These are phyloP conservation scores for Idaea straminata DNA, from an alignment of 2,888 invertebrate species.

Conservation along the genomic window DNA sequence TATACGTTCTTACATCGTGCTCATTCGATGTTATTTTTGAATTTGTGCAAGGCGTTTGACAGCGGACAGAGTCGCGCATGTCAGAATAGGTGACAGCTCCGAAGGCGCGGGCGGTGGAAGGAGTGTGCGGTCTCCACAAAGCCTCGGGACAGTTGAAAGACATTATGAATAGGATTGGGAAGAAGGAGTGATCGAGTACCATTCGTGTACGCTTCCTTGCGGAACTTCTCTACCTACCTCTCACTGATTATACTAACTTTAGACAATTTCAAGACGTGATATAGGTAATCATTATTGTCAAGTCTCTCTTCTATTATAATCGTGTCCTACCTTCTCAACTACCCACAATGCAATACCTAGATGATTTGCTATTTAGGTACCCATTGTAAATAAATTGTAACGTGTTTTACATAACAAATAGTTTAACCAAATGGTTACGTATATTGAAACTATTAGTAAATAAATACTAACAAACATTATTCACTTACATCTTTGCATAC, in stretches of 20 bases:
- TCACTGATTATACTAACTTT: neutral
- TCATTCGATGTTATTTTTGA: slow-evolving; percentile 73
- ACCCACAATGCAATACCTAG: neutral
- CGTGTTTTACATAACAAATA: no score
- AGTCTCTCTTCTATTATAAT: neutral
- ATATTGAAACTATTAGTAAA: no score
- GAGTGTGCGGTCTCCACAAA: slow-evolving; percentile 62
- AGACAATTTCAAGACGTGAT: neutral
- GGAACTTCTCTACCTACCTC: slow-evolving; percentile 6
- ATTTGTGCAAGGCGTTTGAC: slow-evolving; percentile 80
- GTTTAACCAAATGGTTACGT: no score
- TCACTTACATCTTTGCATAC: no score
- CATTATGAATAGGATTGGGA: slow-evolving; percentile 70
- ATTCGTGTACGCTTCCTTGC: slow-evolving; percentile 41
- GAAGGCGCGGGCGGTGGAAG: slow-evolving; percentile 55
- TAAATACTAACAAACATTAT: no score
- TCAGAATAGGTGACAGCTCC: slow-evolving; percentile 72
- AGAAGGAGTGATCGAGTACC: slow-evolving; percentile 75
- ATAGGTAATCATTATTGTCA: neutral
- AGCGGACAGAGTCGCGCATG: slow-evolving; percentile 61
- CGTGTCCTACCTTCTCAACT: neutral
- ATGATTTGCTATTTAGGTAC: neutral
- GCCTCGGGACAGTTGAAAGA: slow-evolving; percentile 68
- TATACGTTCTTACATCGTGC: neutral
- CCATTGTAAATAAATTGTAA: no score